These are phyloP conservation scores for Eueides isabella DNA, from an alignment of 1,140 invertebrate genomes.

Conservation along the genomic window DNA sequence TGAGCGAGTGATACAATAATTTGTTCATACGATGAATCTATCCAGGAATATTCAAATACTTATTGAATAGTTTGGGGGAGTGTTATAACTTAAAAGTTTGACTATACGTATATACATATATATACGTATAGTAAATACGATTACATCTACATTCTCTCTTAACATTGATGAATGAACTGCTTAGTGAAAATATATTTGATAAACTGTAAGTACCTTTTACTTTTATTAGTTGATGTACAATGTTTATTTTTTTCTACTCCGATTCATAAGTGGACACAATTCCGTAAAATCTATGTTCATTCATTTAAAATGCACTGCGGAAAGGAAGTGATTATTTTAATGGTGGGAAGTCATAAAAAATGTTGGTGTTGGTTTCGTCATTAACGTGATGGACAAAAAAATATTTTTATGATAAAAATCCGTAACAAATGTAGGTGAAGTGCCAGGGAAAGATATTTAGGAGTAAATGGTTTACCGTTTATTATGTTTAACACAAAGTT, in stretches of 20 bases:
- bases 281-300: constrained; percentile 48
- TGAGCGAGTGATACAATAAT: too few species aligned
- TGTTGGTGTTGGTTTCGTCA: constrained; percentile 62
- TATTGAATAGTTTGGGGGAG: too few species aligned
- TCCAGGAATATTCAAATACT: too few species aligned
- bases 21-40: too few species aligned
- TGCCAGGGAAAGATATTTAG: constrained; percentile 26
- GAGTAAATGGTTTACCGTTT: constrained; percentile 27
- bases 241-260: not conserved
- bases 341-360: constrained; percentile 68
- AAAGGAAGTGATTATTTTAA: constrained; percentile 75
- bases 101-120: too few species aligned
- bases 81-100: too few species aligned
- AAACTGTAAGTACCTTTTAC: not conserved
- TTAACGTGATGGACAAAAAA: constrained; percentile 70
- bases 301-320: constrained; percentile 59
- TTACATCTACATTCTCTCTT: too few species aligned
- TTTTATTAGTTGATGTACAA: not conserved
- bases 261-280: constrained; percentile 36
- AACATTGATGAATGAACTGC: not conserved
- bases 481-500: not conserved
- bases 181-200: too few species aligned
- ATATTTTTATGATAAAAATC: constrained; percentile 62
- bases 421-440: constrained; percentile 45
- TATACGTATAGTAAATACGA: too few species aligned